These are phyloP conservation scores for Apis florea DNA, from an alignment of 1,140 invertebrate species.

Conservation along the genomic window DNA sequence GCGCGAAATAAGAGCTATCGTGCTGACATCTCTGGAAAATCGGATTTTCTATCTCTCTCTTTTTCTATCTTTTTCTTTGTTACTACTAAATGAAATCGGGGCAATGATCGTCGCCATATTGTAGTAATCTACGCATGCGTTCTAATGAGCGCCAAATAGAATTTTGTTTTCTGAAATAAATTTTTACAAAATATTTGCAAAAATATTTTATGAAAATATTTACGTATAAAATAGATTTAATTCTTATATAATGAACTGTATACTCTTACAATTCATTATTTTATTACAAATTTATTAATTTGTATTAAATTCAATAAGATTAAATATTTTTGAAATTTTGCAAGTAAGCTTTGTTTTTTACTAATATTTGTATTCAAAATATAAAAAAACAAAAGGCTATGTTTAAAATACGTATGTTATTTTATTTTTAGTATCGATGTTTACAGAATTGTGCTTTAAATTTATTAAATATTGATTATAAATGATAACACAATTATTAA, in stretches of 20 bases:
- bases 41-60: slow-evolving; percentile 10
- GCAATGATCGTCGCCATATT: slow-evolving; percentile 23
- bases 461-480: slow-evolving; percentile 11
- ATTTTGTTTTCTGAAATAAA: not conserved
- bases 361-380: not conserved
- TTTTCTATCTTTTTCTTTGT: slow-evolving; percentile 4
- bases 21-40: slow-evolving; percentile 48
- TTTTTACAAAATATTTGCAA: not conserved
- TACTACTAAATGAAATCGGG: slow-evolving; percentile 4
- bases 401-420: not conserved
- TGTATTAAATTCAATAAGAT: not conserved
- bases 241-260: not conserved
- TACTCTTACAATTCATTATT: not conserved
- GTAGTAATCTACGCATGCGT: not conserved
- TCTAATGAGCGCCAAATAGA: not conserved
- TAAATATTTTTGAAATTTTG: too few relatives aligned
- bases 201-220: too few relatives aligned
- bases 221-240: too few relatives aligned
- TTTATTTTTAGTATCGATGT: slow-evolving; percentile 2
- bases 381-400: too few relatives aligned
- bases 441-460: not conserved
- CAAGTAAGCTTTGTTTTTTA: too few relatives aligned
- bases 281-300: not conserved
- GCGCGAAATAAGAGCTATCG: slow-evolving; percentile 39
- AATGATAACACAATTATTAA: not conserved